Conservation (phyloP, 1,140 invertebrate species). For the Ectropis grisescens region DNA sequence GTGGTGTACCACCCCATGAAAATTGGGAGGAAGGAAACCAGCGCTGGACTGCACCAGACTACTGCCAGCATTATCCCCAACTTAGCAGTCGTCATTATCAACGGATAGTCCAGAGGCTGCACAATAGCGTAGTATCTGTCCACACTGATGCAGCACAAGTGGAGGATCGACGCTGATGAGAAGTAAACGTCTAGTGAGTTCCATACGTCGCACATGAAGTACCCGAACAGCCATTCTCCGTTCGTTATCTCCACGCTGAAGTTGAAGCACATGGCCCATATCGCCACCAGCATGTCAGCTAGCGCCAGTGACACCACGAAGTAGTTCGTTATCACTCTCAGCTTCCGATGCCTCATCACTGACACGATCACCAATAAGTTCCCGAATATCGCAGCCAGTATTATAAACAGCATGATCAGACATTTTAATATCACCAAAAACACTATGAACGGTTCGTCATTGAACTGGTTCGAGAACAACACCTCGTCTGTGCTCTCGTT, state of each 20-base stretch:
- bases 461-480: conserved; percentile 49
- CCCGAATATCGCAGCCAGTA: conserved; percentile 87
- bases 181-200: conserved; percentile 97
- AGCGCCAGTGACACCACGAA: conserved; percentile 93
- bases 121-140: conserved; percentile 92
- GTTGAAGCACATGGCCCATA: conserved; percentile 95
- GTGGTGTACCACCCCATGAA: conserved; percentile 95
- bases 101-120: conserved; percentile 88
- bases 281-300: conserved; percentile 92
- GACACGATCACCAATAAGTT: conserved; percentile 90
- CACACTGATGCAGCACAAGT: conserved; percentile 92
- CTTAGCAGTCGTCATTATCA: conserved; percentile 86
- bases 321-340: conserved; percentile 93
- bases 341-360: conserved; percentile 87
- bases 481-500: conserved; percentile 47
- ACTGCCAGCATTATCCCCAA: conserved; percentile 84
- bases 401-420: conserved; percentile 85
- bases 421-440: conserved; percentile 76
- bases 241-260: conserved; percentile 86
- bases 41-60: conserved; percentile 92
- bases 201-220: conserved; percentile 95
- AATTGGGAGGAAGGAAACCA: conserved; percentile 95
- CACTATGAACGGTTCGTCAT: conserved; percentile 43
- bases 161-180: conserved; percentile 91
- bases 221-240: conserved; percentile 90